Evolutionary conservation across 2,797 vertebrate species (phyloP), one percentile per base, ranked within the genome.

Genomic region (Hylomyscus alleni): DNA sequence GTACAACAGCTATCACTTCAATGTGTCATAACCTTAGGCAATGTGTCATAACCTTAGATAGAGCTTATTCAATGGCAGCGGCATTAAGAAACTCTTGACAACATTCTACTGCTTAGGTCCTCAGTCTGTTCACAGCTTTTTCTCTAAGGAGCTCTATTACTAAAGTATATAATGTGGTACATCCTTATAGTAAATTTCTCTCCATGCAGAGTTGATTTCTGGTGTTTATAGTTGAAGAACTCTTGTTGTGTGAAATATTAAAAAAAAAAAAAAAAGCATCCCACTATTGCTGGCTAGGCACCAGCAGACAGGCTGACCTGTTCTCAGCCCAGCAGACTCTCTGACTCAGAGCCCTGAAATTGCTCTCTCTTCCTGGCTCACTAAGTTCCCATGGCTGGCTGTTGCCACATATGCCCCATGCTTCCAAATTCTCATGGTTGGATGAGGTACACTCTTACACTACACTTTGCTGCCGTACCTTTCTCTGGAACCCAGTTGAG

Each of bases 201-300:
- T 91, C 56, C 58, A 67, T 86, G n/a, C 65, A 91, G 78, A 67
- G 72, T 62, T 96, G 52, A 86, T 40, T 91, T 89, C 50, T 80
- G 69, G 44, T 78, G 44, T 76, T 86, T 91, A 54, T 78, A 78
- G 52, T 37, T 56, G 69, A 94, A 95, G 90, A 96, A 87, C 34
- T 34, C 77, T 87, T 65, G 26, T 31, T 65, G 29, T 4, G 0
- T 65, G 29, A 29, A 65, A 65, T 62, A 62, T 29, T 44, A 44
- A 44, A 44, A 24, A 2, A 62, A 26, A 60, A 60, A 62, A 62
- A 50, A 52, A 54, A 62, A 29, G 26, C 26, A 65, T 31, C 62
- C 62, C 62, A 65, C 29, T 31, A 65, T 65, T 4, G 11, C 62
- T 31, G 29, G 12, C 29, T 65, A 65, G 29, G 29, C 29, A 65